Evolutionary conservation across 2,888 invertebrate genomes (phyloP).

Genomic region (Slavum lentiscoides): DNA sequence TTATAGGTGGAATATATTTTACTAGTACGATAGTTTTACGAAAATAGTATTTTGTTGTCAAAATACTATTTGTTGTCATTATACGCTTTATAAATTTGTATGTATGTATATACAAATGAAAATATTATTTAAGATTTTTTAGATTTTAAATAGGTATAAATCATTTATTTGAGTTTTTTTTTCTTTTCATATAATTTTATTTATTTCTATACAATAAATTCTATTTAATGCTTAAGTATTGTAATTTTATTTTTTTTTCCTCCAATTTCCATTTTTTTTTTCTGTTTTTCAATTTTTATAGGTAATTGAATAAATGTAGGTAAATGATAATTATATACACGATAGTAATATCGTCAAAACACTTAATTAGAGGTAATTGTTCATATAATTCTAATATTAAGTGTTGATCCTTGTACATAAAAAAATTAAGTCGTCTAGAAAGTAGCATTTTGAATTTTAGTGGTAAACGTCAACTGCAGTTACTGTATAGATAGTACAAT

Average conservation of each 20-base stretch:
- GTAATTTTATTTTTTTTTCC: slow-evolving; percentile 26
- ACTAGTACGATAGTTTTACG: slow-evolving; percentile 9
- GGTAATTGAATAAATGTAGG: not conserved
- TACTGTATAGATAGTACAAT: too few relatives aligned
- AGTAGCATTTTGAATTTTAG: too few relatives aligned
- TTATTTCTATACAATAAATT: not conserved
- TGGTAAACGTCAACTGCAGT: too few relatives aligned
- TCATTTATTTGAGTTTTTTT: slow-evolving; percentile 5
- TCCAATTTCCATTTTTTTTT: slow-evolving; percentile 23
- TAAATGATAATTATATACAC: slow-evolving; percentile 4
- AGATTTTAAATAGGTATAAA: slow-evolving; percentile 5
- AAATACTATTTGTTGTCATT: slow-evolving; percentile 23
- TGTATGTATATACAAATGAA: slow-evolving; percentile 12
- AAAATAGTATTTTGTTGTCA: slow-evolving; percentile 16
- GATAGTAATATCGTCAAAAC: slow-evolving; percentile 12
- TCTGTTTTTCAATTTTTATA: slow-evolving; percentile 6
- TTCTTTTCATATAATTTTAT: slow-evolving; percentile 39
- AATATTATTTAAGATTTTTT: slow-evolving; percentile 37
- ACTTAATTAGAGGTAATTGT: not conserved
- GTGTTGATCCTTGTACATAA: slow-evolving; percentile 19
- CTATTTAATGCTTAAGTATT: slow-evolving; percentile 11
- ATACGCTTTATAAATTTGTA: slow-evolving; percentile 37
- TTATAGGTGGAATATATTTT: not conserved
- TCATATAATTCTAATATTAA: slow-evolving; percentile 29
- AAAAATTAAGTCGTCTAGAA: too few relatives aligned